phyloP scores from a whole-genome alignment of 1,140 invertebrate genomes.

The Lepidurus packardi region DNA sequence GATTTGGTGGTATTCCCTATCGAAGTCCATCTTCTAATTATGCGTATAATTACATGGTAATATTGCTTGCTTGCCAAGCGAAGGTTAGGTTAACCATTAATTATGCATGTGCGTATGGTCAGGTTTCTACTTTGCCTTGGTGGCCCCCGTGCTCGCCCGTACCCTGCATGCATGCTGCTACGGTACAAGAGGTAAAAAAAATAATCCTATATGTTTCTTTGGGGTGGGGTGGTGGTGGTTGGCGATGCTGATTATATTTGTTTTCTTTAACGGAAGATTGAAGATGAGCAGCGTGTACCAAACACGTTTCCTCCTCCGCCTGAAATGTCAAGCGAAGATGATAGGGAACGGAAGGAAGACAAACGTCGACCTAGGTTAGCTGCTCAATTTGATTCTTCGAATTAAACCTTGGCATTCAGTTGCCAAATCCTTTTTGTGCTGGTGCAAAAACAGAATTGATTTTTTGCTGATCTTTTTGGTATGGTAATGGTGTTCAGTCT shows the following conservation, averaged over 20 bases:
- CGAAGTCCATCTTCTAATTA: neutral
- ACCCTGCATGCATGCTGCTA: constrained; percentile 3
- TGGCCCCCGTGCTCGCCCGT: neutral
- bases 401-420: neutral
- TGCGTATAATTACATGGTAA: constrained; percentile 6
- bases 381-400: neutral
- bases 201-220: too few relatives aligned
- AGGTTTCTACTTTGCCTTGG: neutral
- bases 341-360: neutral
- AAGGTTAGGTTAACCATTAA: neutral
- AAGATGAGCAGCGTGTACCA: neutral
- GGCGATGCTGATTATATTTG: neutral
- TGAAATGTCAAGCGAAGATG: neutral
- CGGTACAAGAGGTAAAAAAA: neutral
- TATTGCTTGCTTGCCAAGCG: neutral
- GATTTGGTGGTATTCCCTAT: neutral
- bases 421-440: neutral
- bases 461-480: too few relatives aligned
- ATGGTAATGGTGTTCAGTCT: too few relatives aligned
- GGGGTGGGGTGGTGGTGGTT: neutral
- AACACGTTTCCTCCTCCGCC: neutral
- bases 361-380: neutral
- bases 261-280: neutral
- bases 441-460: neutral
- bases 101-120: neutral